These are phyloP conservation scores for Eupithecia dodoneata DNA, from an alignment of 2,888 invertebrate species.

Conservation along the genomic window DNA sequence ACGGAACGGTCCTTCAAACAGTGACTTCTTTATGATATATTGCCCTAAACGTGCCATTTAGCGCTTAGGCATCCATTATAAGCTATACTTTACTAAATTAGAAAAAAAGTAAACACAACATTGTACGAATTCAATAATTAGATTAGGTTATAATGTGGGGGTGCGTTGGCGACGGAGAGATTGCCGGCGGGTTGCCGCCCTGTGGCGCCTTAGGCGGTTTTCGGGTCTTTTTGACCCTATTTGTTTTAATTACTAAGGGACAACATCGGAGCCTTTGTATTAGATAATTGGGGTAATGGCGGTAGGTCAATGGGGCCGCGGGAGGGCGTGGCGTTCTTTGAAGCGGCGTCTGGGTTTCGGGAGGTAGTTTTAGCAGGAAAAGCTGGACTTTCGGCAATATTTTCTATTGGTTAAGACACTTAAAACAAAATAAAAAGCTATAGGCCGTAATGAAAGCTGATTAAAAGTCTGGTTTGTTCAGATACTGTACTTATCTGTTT, in stretches of 20 bases:
- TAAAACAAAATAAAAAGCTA: background rate
- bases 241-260: constrained; percentile 83
- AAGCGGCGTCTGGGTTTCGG: constrained; percentile 28
- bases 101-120: constrained; percentile 83
- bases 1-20: constrained; percentile 51
- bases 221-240: constrained; percentile 75
- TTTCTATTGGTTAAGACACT: background rate
- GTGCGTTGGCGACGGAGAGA: constrained; percentile 78
- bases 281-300: constrained; percentile 42
- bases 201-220: constrained; percentile 80
- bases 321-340: constrained; percentile 58
- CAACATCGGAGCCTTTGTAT: constrained; percentile 59
- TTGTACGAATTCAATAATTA: constrained; percentile 84
- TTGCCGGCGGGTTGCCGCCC: constrained; percentile 65
- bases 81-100: constrained; percentile 82
- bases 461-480: background rate
- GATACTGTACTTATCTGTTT: background rate
- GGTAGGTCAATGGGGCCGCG: constrained; percentile 39
- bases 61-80: constrained; percentile 80
- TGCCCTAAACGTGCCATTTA: constrained; percentile 83
- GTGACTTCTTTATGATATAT: constrained; percentile 82
- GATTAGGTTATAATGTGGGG: constrained; percentile 83
- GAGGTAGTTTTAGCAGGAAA: constrained; percentile 24
- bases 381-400: background rate
- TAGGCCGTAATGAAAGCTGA: background rate